Evolutionary conservation across 2,113 vertebrate species (phyloP), one percentile per base, ranked within the genome.

Genomic region (Xyrauchen texanus): DNA sequence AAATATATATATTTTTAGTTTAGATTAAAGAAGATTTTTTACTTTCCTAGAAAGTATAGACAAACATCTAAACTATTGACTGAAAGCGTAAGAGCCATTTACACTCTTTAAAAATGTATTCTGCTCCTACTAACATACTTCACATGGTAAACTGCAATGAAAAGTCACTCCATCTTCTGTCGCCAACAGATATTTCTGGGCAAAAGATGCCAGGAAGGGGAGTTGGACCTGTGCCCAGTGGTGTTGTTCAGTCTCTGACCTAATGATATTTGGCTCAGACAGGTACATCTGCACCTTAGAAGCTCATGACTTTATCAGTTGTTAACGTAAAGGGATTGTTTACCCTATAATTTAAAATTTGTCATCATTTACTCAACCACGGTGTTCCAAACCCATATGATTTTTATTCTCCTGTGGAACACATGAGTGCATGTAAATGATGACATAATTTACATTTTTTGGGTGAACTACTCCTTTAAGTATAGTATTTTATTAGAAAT

Each of bases 121-220:
- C 55, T 58, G 55, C 13, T 58, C 7, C 61, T 34, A 34, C 21
- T 55, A 65, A 55, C 12, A 34, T 76, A 13, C 8, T 5, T 34
- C 21, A 62, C 71, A 34, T 13, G 71, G 71, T 45, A 45, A 45
- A 63, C 12, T 52, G 73, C 61, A 76, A 10, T 63, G 51, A 65
- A 42, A 65, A 76, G 74, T 76, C 74, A 53, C 61, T 76, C 49
- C 34, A 74, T 74, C 71, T 74, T 62, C 46, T 16, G 21, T 34
- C 21, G 16, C 58, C 51, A 21, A 7, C 9, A 45, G 62, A 65
- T 65, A 65, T 65, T 65, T 76, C 49, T n/a, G 21, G 34, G 62
- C 62, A 65, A 49, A 12, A 65, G 61, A 53, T 65, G 74, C 34
- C 62, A 65, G 3, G 13, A 65, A 34, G 62, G 61, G 34, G 21